Evolutionary conservation across 1,140 invertebrate species (phyloP), one percentile per base, ranked within the genome.

Genomic region (Phocides pigmalion): DNA sequence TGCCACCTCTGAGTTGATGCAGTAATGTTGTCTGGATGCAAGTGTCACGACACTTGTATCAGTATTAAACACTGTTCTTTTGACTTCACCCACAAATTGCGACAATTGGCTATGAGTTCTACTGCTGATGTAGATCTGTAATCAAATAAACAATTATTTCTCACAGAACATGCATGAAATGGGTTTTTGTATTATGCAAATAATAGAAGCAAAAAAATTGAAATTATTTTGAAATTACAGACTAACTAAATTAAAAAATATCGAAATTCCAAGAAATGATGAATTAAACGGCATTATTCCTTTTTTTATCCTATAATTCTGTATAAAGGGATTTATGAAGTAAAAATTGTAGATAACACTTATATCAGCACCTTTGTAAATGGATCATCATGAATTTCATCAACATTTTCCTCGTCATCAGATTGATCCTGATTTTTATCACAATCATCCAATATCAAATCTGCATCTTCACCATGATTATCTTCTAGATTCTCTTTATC

Each of bases 61-160:
- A 35, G 95, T 88, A 20, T 92, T 93, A 91, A 96, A 98, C 4
- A 94, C 93, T 71, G 97, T 99, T 79, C 95, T 95, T 68, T 96
- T 95, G 0, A 99, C 93, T 93, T 99, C 98, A 51, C 95, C 93
- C 19, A 99, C 94, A 93, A 99, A 98, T 87, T 99, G 98, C 1
- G 96, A 94, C 17, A 99, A 89, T 84, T 99, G 98, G 5, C 98
- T 99, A 92, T 99, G 98, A 22, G 98, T 99, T 84, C 98, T 93
- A 68, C 98, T 99, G 76, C 97, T 98, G 91, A 97, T 99, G 78
- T 96, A 98, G 66, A 99, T 96, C 95, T 98, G 92, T 4, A 93
- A 93, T 32, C 1, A 11, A 11, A 39, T 12, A 14, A 39, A 14
- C 35, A 39, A 14, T 39, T 39, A n/a, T 11, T 32, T n/a, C 5